Evolutionary conservation across 2,888 invertebrate species (phyloP), one percentile per base, ranked within the genome.

Genomic region (Desoria tigrina): DNA sequence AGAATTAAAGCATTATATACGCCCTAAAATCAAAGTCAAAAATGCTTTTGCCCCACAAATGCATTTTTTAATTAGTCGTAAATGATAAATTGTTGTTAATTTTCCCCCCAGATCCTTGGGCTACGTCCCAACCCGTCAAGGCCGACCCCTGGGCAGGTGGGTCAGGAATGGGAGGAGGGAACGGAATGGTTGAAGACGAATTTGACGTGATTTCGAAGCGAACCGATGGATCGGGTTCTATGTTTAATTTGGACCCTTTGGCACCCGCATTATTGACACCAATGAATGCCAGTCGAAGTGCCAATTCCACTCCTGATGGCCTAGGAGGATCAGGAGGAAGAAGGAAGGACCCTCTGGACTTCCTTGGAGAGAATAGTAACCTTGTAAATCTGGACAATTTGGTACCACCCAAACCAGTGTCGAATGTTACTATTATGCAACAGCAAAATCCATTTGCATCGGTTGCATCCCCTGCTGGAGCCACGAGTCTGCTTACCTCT

Each of bases 301-400:
- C 70, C 56, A 70, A 69, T 45, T 66, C 70, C 11, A 68, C 70
- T 2, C 69, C 72, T 9, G 16, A 49, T 7, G 39, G 39, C 7
- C 32, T 55, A 32, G 68, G 85, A 85, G n/a, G 32, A 26, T 81
- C 85, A 50, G 92, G 92, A 82, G 82, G 82, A 27, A 83, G 83
- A 14, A 78, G 78, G 63, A 96, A 95, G 83, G 95, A 94, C 59
- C 96, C 97, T 2, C 92, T 94, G 77, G 89, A 91, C 78, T 99
- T 99, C 84, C 87, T 99, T 61, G 98, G 98, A 51, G 95, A 95
- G 82, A 97, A 99, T 83, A 94, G 94, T 14, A 87, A 90, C 77
- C 86, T 99, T 77, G 98, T 99, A 72, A 98, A 99, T 85, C 86
- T 99, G 81, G 98, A 99, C 84, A 94, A 97, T 80, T 86, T 99